phyloP scores from a whole-genome alignment of 1,140 invertebrate species.

The Sycophaga agraensis region DNA sequence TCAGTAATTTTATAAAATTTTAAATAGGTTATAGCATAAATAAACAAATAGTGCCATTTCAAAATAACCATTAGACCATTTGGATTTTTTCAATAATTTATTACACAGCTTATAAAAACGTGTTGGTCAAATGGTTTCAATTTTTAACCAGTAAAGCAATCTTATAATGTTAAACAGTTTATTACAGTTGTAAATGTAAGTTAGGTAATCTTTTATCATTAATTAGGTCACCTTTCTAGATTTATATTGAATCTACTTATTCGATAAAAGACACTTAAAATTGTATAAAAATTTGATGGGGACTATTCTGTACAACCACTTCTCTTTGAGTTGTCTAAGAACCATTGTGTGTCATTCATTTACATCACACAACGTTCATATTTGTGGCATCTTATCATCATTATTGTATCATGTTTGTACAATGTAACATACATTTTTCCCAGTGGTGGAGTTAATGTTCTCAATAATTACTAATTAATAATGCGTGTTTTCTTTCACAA shows the following conservation, averaged over 20 bases:
- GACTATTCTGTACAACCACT: conserved; percentile 13
- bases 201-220: background rate
- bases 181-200: background rate
- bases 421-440: conserved; percentile 27
- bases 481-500: conserved; percentile 8
- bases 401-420: conserved; percentile 27
- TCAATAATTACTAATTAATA: conserved; percentile 14
- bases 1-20: conserved; percentile 22
- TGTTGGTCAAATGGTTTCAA: background rate
- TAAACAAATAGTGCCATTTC: conserved; percentile 13
- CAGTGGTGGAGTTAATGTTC: conserved; percentile 25
- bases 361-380: background rate
- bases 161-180: background rate
- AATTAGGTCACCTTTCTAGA: background rate
- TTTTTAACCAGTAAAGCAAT: background rate
- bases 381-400: conserved; percentile 21
- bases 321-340: conserved; percentile 7
- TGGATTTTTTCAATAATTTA: background rate
- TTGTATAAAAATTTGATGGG: conserved; percentile 13
- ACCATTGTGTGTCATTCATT: background rate
- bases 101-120: background rate
- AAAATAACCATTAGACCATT: background rate
- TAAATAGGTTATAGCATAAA: conserved; percentile 1
- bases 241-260: background rate
- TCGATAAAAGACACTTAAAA: conserved; percentile 5